Base-by-base conservation (phyloP, 2,888 invertebrate species). In the Oscheius sp. region DNA sequence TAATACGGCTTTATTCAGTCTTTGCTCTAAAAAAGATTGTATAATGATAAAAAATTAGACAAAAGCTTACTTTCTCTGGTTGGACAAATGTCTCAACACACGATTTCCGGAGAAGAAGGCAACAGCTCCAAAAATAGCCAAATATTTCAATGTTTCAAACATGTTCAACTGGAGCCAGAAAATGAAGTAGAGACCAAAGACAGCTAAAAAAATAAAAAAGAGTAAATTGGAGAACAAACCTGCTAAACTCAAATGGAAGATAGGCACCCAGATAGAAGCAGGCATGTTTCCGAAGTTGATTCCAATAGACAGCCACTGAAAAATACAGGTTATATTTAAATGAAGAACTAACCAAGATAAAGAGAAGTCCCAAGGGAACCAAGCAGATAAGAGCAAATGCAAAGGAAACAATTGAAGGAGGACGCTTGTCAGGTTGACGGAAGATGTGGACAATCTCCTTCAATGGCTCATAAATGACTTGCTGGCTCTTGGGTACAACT, bases 111-210 rank as follows among this genome's bases (percentile, higher is more conserved):
- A 93, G 49, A 98, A 92, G 92, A 98, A 97, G 72, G 97, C 96
- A 80, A 96, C 92, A 49, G 93, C 91, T 73, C 93, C 95, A 72
- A 98, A 91, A 75, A 94, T 93, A 81, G 94, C 91, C 85, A 99
- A 91, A 91, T 94, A 95, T 84, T 95, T 93, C 85, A 96, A 91
- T 21, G 98, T 96, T 82, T 93, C 93, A 91, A 99, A 99, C 98
- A 99, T 99, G 88, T 95, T 93, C 85, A 98, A 91, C 88, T 93
- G 92, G 84, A 95, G 90, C 96, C 97, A 99, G 91, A 99, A 95
- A 86, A 93, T 90, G 69, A 92, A 93, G 91, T 96, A 98, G 71
- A 99, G 92, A 0, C 91, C 92, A 87, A 98, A 93, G 73, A 96
- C 95, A 35, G 92, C 94, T 93, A 91, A 18, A 90, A 90, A 80